Base-by-base conservation (phyloP, 2,113 vertebrate genomes). In the Mustelus asterias region DNA sequence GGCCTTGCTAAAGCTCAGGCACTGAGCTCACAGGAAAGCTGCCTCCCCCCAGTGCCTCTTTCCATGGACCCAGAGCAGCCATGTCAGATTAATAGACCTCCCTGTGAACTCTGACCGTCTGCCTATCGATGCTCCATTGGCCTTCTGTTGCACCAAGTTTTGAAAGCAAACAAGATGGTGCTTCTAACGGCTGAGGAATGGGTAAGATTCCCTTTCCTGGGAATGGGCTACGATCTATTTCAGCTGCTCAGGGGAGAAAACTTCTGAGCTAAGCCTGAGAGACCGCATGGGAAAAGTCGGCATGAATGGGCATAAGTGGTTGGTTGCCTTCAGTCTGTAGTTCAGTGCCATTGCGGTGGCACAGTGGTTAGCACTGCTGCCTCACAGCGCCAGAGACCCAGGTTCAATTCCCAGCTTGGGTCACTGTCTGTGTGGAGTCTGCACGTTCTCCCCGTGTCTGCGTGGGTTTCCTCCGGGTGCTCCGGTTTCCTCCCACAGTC, bases 1-100 rank as follows among this genome's bases (percentile, higher is more conserved):
- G 16, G 54, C 89, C 14, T 33, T 20, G 86, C 26, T 89, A 33
- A 29, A 76, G 33, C 72, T 33, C 10, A 2, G 72, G 93, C 94
- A 95, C 5, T 78, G n/a, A 33, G 58, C 2, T 63, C 44, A 29
- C 29, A 72, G 44, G 67, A 69, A 48, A 76, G 29, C 67, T 48
- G 94, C 13, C 69, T 72, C 69, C 67, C 8, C 24, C 54, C 89
- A 22, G 33, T 20, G 18, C 16, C 7, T 65, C 60, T 65, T 67
- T 93, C 33, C 63, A 14, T 14, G 41, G 41, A 48, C 70, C 37
- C 26, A 48, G 44, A 44, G 94, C 44, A 54, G 41, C 18, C 13
- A 48, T 11, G 13, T 41, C 70, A 67, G 67, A 26, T 48, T 37
- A 94, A 92, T 89, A 97, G 96, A 96, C 96, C 96, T 96, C 93